Evolutionary conservation across 2,888 invertebrate genomes (phyloP).

Genomic region (Eupithecia inturbata): DNA sequence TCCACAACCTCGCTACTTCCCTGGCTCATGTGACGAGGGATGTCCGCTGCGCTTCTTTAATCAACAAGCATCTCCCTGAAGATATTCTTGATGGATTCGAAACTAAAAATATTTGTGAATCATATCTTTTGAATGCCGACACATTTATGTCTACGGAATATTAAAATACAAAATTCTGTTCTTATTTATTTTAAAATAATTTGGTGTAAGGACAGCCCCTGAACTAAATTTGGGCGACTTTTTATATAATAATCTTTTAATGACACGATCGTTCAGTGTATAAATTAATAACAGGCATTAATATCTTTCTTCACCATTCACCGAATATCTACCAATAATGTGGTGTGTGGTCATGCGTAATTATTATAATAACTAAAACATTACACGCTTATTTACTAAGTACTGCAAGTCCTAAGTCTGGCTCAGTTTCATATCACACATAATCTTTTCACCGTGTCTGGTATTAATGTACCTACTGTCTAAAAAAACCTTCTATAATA

Average conservation of each 20-base stretch:
- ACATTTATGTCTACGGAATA: slow-evolving; percentile 45
- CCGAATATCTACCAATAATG: too few species aligned
- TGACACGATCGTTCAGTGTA: background rate
- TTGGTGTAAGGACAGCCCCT: background rate
- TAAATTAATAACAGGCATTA: background rate
- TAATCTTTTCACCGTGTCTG: too few species aligned
- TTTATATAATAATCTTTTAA: background rate
- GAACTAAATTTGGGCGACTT: background rate
- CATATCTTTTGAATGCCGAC: slow-evolving; percentile 54
- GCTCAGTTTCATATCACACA: too few species aligned
- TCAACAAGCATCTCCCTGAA: slow-evolving; percentile 57
- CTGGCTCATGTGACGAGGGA: slow-evolving; percentile 28
- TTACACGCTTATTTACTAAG: too few species aligned
- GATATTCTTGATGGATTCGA: slow-evolving; percentile 53
- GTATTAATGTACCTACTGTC: too few species aligned
- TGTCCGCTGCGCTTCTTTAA: slow-evolving; percentile 49
- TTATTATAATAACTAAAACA: too few species aligned
- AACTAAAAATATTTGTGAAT: slow-evolving; percentile 58
- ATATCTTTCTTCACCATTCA: background rate
- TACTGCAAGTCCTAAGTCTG: too few species aligned
- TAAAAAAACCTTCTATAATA: too few species aligned
- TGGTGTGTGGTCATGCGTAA: too few species aligned
- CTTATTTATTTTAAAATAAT: background rate
- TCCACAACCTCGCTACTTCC: slow-evolving; percentile 48
- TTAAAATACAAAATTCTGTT: background rate